These are phyloP conservation scores for Drosophila sp. DNA, from an alignment of 1,140 invertebrate species.

Conservation along the genomic window DNA sequence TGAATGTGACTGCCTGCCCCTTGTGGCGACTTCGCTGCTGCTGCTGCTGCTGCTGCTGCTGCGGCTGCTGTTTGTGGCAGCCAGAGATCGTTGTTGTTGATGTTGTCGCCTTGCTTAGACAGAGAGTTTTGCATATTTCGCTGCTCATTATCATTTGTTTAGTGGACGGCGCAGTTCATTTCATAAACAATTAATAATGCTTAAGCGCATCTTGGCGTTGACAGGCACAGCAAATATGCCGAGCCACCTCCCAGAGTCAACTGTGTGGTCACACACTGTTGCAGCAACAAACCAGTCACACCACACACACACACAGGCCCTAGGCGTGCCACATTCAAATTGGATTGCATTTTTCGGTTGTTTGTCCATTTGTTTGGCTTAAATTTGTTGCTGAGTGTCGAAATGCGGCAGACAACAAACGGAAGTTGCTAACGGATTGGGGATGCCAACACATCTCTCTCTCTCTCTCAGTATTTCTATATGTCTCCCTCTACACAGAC, in stretches of 20 bases:
- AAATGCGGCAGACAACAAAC: conserved; percentile 60
- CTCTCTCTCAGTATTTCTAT: background rate
- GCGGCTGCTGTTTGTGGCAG: no score
- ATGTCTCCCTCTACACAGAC: background rate
- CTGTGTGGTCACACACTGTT: conserved; percentile 52
- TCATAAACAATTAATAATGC: conserved; percentile 81
- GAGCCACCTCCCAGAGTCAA: conserved; percentile 35
- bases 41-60: no score
- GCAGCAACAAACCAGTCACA: conserved; percentile 12
- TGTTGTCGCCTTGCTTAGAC: conserved; percentile 47
- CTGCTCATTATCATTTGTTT: conserved; percentile 77
- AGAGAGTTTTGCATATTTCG: conserved; percentile 69
- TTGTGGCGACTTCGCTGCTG: conserved; percentile 1
- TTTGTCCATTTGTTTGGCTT: conserved; percentile 76
- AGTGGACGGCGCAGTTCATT: conserved; percentile 72
- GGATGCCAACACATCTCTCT: conserved; percentile 25
- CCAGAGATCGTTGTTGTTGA: conserved; percentile 32
- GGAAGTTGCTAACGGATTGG: conserved; percentile 65
- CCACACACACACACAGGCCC: background rate
- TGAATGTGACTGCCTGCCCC: conserved; percentile 49
- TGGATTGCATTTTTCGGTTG: conserved; percentile 47
- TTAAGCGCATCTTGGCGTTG: conserved; percentile 80
- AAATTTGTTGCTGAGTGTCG: conserved; percentile 45
- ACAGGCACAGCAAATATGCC: conserved; percentile 58
- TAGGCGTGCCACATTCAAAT: conserved; percentile 25